Base-by-base conservation (phyloP, 2,113 vertebrate species). In the Rhinopomastus cyanomelas region DNA sequence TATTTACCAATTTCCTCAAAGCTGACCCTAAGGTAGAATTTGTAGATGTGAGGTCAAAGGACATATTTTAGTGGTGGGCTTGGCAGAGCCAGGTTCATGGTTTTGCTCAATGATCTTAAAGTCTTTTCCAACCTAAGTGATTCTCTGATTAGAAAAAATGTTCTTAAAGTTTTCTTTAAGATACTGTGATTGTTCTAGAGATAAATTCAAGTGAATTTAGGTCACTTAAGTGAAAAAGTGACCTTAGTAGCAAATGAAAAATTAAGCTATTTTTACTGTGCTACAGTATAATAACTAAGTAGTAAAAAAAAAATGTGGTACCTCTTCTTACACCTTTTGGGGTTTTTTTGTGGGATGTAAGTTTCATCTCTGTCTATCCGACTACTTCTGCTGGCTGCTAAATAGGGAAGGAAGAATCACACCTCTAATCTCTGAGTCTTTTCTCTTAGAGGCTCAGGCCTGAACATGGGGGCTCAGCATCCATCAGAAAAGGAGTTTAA, bases 391-490 rank as follows among this genome's bases (percentile, higher is more conserved):
- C 23, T 10, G 10, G 14, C 61, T 85, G 64, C 68, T 60, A 84
- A 78, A 61, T 19, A 72, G 3, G 8, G 34, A 67, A 71, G 34
- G 37, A 77, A 81, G 44, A 72, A 67, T 55, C 53, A 36, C 18
- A 23, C 3, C 10, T 64, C 60, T 71, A 23, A 56, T 55, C 13
- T 57, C 71, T 14, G 26, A 73, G 51, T 18, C 4, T 25, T 66
- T 81, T 87, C 23, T 39, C 21, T 68, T 12, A 73, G 34, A 39
- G 34, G 10, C 25, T 84, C 66, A 65, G 25, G 9, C 12, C 62
- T 79, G 59, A 85, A 49, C 0, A 1, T 3, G 5, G 10, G 3
- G 4, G 48, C 42, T 42, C 29, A 11, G 3, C 21, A 53, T 49
- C 7, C 22, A 13, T 67, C 42, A 39, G 34, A 34, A 73, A 85